Conservation (phyloP, 2,888 invertebrate species). For the Drosophila prostipennis region DNA sequence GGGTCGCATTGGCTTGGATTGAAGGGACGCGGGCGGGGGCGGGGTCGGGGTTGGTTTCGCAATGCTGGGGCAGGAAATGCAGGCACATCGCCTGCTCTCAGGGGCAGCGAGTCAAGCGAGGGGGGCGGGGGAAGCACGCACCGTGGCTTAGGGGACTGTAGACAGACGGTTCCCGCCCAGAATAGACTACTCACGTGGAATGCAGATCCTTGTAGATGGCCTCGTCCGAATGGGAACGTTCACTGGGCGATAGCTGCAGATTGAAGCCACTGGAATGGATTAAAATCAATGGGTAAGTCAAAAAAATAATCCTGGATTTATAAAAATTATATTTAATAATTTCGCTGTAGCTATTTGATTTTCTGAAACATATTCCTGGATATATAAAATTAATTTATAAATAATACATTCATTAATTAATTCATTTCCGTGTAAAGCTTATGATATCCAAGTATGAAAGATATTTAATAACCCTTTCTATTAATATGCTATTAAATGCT, state of each 20-base stretch:
- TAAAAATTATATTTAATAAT: no score
- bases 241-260: constrained; percentile 86
- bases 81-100: constrained; percentile 12
- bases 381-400: no score
- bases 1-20: constrained; percentile 3
- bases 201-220: constrained; percentile 94
- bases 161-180: background rate
- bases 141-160: background rate
- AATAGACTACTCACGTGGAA: constrained; percentile 88
- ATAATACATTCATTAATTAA: no score
- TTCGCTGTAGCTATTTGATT: no score
- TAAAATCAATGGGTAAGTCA: no score
- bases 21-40: background rate
- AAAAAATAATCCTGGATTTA: no score
- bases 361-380: no score
- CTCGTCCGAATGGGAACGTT: constrained; percentile 91
- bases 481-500: no score
- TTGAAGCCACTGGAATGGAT: constrained; percentile 89
- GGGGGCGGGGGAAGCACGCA: background rate
- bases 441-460: no score
- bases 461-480: no score
- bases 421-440: no score
- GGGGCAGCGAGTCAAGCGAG: background rate
- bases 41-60: background rate
- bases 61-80: constrained; percentile 54